These are phyloP conservation scores for Tretioscincus oriximinensis DNA, from an alignment of 2,113 vertebrate genomes.

Conservation along the genomic window DNA sequence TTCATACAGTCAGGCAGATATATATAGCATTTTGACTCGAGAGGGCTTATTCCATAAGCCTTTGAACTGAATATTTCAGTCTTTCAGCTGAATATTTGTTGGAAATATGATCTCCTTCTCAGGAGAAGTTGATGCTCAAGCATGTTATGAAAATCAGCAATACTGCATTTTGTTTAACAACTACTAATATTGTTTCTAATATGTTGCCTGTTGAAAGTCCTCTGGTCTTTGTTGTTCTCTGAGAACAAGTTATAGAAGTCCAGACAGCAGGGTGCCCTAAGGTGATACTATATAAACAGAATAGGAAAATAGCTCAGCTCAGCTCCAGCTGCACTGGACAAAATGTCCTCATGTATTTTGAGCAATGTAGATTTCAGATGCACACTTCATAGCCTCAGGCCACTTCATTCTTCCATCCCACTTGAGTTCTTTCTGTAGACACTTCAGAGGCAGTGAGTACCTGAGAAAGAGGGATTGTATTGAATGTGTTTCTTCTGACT, in stretches of 20 bases:
- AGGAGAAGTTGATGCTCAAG: neutral
- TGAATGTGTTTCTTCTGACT: too few relatives aligned
- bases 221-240: neutral
- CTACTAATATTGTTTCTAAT: neutral
- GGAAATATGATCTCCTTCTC: neutral
- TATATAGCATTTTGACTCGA: constrained; percentile 10
- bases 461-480: too few relatives aligned
- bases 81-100: neutral
- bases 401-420: neutral
- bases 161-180: neutral
- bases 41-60: neutral
- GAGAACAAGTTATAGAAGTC: neutral
- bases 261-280: neutral
- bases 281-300: neutral
- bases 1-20: constrained; percentile 4
- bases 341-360: neutral
- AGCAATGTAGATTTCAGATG: neutral
- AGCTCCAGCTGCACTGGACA: neutral
- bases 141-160: too few relatives aligned
- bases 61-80: neutral
- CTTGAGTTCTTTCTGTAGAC: neutral
- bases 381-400: neutral
- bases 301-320: neutral
- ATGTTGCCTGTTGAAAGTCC: neutral
- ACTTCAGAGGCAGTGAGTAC: too few relatives aligned